A percentile compares a stretch with the other conserved stretches of the same genome.
Evolutionary conservation across 2,888 invertebrate species (phyloP).

Genomic region (Eupithecia tripunctaria): DNA sequence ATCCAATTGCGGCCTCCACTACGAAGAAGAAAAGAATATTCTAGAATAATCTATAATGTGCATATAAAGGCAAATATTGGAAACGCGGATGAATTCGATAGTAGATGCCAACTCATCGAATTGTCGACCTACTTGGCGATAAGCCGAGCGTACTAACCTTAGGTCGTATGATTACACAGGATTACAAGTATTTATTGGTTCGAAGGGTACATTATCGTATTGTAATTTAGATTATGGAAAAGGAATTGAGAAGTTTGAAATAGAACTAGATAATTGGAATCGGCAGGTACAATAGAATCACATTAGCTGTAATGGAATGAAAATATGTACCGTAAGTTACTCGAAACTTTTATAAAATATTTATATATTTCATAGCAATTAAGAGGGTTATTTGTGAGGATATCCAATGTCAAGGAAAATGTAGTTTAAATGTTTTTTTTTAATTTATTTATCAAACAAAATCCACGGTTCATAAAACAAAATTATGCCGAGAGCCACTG

Average conservation of each 20-base stretch:
- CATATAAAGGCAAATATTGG: conserved; percentile 10
- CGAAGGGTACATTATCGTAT: background rate
- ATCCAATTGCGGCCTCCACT: background rate
- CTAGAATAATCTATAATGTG: conserved; percentile 13
- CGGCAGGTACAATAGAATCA: background rate
- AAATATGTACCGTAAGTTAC: too few species aligned
- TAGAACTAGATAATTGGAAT: background rate
- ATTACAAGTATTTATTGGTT: background rate
- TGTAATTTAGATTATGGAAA: background rate
- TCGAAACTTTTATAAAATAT: background rate
- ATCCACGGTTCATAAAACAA: background rate
- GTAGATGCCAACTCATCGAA: conserved; percentile 38
- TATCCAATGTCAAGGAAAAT: background rate
- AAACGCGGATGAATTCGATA: conserved; percentile 21
- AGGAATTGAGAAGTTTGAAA: background rate
- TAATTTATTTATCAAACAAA: background rate
- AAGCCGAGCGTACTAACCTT: conserved; percentile 36
- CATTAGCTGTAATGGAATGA: background rate
- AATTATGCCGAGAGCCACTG: background rate
- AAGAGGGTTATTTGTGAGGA: background rate
- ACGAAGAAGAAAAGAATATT: background rate
- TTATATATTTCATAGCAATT: background rate
- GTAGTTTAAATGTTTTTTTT: background rate
- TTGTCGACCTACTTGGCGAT: conserved; percentile 47
- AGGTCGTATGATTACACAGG: conserved; percentile 16